phyloP scores from a whole-genome alignment of 1,140 invertebrate genomes.

The Drosophila mayri region DNA sequence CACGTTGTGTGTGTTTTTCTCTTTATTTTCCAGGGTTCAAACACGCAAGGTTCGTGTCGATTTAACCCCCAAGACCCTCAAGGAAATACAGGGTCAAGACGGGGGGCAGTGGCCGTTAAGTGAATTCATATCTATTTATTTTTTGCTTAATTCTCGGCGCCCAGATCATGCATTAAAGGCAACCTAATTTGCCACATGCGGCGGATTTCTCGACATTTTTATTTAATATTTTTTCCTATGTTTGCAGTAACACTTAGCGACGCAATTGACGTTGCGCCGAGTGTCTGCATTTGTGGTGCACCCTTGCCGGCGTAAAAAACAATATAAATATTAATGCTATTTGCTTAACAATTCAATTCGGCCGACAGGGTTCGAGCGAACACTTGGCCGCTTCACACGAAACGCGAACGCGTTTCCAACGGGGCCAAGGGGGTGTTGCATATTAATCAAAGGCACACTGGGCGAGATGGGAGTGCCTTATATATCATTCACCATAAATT shows the following conservation, averaged over 20 bases:
- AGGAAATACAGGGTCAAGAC: slow-evolving; percentile 41
- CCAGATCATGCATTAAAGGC: slow-evolving; percentile 52
- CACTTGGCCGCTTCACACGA: slow-evolving; percentile 75
- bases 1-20: slow-evolving; percentile 39
- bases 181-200: slow-evolving; percentile 79
- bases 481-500: slow-evolving; percentile 36
- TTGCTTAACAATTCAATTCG: slow-evolving; percentile 81
- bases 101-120: slow-evolving; percentile 5
- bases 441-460: slow-evolving; percentile 68
- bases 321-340: slow-evolving; percentile 84
- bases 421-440: slow-evolving; percentile 67
- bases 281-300: slow-evolving; percentile 22
- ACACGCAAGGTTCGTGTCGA: slow-evolving; percentile 60
- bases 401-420: slow-evolving; percentile 12
- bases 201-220: slow-evolving; percentile 57
- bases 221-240: slow-evolving; percentile 44
- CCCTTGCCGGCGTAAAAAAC: slow-evolving; percentile 48
- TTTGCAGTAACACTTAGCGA: slow-evolving; percentile 40
- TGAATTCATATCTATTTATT: slow-evolving; percentile 26
- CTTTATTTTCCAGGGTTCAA: background rate
- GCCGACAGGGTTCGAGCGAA: slow-evolving; percentile 42
- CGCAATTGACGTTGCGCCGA: slow-evolving; percentile 62
- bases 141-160: slow-evolving; percentile 4
- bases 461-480: slow-evolving; percentile 30
- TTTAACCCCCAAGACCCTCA: slow-evolving; percentile 43